Conservation (phyloP, 2,888 invertebrate genomes). For the Branchellion lobata region DNA sequence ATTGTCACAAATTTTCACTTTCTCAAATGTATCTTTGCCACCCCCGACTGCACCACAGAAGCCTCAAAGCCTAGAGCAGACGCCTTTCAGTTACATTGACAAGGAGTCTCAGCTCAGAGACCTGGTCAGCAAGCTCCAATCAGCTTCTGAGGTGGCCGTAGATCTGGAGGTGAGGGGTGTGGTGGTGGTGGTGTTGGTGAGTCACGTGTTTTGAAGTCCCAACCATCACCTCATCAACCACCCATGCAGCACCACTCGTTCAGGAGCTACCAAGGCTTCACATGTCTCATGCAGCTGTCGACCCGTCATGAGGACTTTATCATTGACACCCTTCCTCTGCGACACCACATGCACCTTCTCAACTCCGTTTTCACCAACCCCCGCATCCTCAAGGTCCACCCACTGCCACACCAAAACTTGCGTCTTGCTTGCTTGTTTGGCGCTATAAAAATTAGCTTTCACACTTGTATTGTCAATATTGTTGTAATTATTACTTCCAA, state of each 20-base stretch:
- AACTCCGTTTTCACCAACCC: slow-evolving; percentile 89
- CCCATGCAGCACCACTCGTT: slow-evolving; percentile 78
- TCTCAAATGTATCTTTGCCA: too few relatives aligned
- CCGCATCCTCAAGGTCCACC: slow-evolving; percentile 84
- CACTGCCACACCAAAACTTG: not conserved
- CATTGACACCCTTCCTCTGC: slow-evolving; percentile 80
- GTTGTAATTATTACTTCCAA: not conserved
- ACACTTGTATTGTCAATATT: not conserved
- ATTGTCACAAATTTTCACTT: too few relatives aligned
- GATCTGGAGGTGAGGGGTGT: slow-evolving; percentile 69
- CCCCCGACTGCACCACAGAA: too few relatives aligned
- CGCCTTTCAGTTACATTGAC: slow-evolving; percentile 72
- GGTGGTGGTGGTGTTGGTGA: not conserved
- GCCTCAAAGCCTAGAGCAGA: slow-evolving; percentile 67
- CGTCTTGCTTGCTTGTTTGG: too few relatives aligned
- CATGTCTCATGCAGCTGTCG: slow-evolving; percentile 91
- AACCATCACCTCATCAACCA: not conserved
- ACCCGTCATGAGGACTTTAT: slow-evolving; percentile 78
- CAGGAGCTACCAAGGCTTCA: slow-evolving; percentile 86
- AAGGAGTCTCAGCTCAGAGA: slow-evolving; percentile 69
- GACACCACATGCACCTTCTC: slow-evolving; percentile 77
- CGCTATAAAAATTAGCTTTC: too few relatives aligned
- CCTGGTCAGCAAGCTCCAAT: slow-evolving; percentile 71
- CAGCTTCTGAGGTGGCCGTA: slow-evolving; percentile 77
- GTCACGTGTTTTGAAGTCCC: not conserved